Evolutionary conservation across 2,113 vertebrate genomes (phyloP).

Genomic region (Oncorhynchus kisutch): DNA sequence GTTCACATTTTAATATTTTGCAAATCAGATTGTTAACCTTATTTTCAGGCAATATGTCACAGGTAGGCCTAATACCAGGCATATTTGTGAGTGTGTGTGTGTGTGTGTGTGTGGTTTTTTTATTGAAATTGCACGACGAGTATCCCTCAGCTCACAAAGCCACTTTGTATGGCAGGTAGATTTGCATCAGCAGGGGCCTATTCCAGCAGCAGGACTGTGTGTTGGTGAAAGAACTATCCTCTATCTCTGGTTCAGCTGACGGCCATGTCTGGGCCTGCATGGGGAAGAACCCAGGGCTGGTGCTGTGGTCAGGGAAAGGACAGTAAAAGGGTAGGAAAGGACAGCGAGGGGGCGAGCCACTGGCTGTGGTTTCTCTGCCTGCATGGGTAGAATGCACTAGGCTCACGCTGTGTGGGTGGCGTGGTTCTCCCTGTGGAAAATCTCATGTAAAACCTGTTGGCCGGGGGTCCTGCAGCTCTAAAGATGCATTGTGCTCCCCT

Average conservation of each 20-base stretch:
- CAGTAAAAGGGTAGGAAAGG: conserved; percentile 29
- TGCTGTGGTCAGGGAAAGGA: conserved; percentile 14
- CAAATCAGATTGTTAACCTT: too few species aligned
- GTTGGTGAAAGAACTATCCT: not conserved
- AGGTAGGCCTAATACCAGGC: too few species aligned
- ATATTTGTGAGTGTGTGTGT: too few species aligned
- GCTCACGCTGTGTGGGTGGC: conserved; percentile 16
- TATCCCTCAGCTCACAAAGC: not conserved
- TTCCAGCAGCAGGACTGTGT: conserved; percentile 1
- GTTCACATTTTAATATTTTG: too few species aligned
- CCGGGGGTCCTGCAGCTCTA: not conserved
- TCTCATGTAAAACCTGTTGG: not conserved
- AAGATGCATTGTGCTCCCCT: too few species aligned
- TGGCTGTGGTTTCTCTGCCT: not conserved
- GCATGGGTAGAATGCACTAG: too few species aligned
- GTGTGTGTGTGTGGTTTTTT: too few species aligned
- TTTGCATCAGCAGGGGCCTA: conserved; percentile 38
- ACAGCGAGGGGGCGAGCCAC: conserved; percentile 8
- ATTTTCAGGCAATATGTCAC: too few species aligned
- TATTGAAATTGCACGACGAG: not conserved
- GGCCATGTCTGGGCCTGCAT: too few species aligned
- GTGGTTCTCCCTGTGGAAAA: not conserved
- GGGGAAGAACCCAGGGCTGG: conserved; percentile 7
- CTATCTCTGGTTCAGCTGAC: too few species aligned
- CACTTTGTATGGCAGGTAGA: not conserved